Percentiles rank a stretch among this genome's conserved stretches.
Evolutionary conservation across 64 coral and sea anemone species (phyloP).

Genomic region (Porites lutea): DNA sequence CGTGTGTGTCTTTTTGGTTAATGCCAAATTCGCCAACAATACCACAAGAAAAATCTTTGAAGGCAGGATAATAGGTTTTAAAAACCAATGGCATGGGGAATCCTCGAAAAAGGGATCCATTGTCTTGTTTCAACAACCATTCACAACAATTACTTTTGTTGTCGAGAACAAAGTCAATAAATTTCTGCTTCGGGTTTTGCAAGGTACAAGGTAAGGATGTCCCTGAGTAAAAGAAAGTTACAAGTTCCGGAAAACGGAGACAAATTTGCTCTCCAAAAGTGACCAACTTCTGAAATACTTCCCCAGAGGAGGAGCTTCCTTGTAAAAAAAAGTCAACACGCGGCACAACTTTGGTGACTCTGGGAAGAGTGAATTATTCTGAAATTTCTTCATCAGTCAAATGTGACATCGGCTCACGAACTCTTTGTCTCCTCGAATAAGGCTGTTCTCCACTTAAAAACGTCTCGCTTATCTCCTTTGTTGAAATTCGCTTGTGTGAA

Average conservation of each 20-base stretch:
- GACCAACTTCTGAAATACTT: background rate
- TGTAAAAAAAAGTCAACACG: background rate
- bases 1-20: conserved; percentile 54
- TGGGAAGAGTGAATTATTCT: background rate
- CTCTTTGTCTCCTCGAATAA: background rate
- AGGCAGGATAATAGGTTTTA: conserved; percentile 13
- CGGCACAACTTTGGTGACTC: background rate
- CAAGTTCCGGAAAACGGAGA: background rate
- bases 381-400: background rate
- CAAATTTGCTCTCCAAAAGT: background rate
- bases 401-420: background rate
- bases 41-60: conserved; percentile 56
- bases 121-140: conserved; percentile 12
- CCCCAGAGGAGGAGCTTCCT: background rate
- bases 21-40: conserved; percentile 54
- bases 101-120: conserved; percentile 13
- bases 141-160: conserved; percentile 28
- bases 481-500: background rate
- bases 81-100: conserved; percentile 18
- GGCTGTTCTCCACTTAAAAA: background rate
- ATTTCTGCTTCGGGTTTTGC: conserved; percentile 5
- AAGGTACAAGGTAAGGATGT: background rate
- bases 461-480: background rate
- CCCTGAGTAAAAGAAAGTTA: background rate
- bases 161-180: background rate